Evolutionary conservation across 2,888 invertebrate species (phyloP), one percentile per base, ranked within the genome.

Genomic region (Agrotis ipsilon): DNA sequence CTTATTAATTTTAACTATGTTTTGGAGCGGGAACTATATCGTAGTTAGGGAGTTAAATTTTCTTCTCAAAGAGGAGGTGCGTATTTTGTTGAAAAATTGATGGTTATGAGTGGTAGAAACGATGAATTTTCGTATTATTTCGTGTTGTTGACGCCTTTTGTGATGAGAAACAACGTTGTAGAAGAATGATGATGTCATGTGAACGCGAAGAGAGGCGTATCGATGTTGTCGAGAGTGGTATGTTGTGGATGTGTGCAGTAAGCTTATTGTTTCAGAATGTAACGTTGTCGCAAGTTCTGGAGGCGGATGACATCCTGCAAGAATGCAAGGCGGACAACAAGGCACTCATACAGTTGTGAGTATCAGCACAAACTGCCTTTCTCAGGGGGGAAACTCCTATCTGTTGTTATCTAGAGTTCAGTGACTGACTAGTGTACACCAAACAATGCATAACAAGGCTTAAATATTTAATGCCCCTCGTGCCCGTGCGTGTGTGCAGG

Each of bases 301-400:
- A 99, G 92, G 98, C 99, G 92, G 99, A 99, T 91, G 99, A 99
- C 94, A 98, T 99, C 90, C 97, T 99, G 85, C 99, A 99, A 94
- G 99, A 99, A 97, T 99, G 99, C 94, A 98, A 98, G 96, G 98
- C 98, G 82, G 98, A 98, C 92, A 99, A 99, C 94, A 98, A 98
- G 92, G 98, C 97, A 88, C 97, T 99, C 78, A 97, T 99, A 86
- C 98, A 98, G 92, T 99, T 98, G 99, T 99, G 97, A 98, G 98
- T 97, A 75, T 61, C 21, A 2, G 18, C 19, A n/a, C 32, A 21
- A 32, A 59, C 48, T 39, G 32, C 19, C 48, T 21, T 45, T 27
- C 3, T 46, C 11, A 14, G 11, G 9, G n/a, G 21, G 19, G 11
- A 55, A 46, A n/a, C 49, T n/a, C 18, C 13, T 46, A 32, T 32